These are phyloP conservation scores for Phalanger gymnotis DNA, from an alignment of 2,797 vertebrate genomes.

Conservation along the genomic window DNA sequence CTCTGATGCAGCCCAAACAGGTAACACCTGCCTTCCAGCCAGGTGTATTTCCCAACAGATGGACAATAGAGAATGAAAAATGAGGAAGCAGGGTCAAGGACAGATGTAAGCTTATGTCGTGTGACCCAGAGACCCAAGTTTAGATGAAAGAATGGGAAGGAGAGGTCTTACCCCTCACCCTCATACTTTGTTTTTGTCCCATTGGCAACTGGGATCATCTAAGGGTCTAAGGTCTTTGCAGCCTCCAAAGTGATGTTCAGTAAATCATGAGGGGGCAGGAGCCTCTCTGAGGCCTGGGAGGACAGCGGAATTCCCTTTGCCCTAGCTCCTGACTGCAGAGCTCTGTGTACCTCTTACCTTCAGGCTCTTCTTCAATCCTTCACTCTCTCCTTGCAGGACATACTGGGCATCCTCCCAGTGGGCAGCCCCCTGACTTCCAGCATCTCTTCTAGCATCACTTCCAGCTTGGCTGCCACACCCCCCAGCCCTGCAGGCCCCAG, in stretches of 20 bases:
- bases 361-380: not conserved
- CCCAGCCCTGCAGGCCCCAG: constrained; percentile 90
- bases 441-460: constrained; percentile 97
- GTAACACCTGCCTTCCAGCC: constrained; percentile 79
- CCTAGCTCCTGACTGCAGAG: not conserved
- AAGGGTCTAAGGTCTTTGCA: not conserved
- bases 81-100: not conserved
- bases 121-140: not conserved
- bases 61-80: not conserved
- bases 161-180: not conserved
- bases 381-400: constrained; percentile 88
- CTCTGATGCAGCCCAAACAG: constrained; percentile 95
- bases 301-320: not conserved
- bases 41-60: not conserved
- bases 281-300: not conserved
- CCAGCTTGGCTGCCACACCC: constrained; percentile 96
- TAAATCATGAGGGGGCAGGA: not conserved
- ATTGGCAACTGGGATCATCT: not conserved
- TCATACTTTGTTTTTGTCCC: not conserved
- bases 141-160: not conserved
- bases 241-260: not conserved
- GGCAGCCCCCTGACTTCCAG: constrained; percentile 95
- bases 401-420: constrained; percentile 95
- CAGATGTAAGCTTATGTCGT: not conserved
- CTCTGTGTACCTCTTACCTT: not conserved